phyloP scores from a whole-genome alignment of 2,888 invertebrate genomes.

The Drymonia ruficornis region DNA sequence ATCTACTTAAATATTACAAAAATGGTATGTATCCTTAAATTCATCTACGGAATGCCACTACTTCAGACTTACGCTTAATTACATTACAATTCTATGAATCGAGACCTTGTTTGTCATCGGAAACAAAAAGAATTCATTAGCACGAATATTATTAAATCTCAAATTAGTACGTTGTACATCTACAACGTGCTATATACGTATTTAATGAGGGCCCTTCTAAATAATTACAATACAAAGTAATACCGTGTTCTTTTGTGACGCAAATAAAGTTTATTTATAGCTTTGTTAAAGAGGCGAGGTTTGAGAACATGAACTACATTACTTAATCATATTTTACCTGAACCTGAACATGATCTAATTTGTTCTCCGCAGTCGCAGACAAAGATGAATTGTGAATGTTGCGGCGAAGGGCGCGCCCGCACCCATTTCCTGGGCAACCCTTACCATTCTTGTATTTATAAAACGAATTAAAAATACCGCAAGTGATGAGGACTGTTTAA shows the following conservation, averaged over 20 bases:
- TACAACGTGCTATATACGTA: too few species aligned
- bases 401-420: background rate
- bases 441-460: conserved; percentile 6
- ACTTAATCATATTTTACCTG: conserved; percentile 24
- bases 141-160: conserved; percentile 10
- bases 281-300: conserved; percentile 13
- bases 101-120: conserved; percentile 1
- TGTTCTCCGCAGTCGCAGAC: conserved; percentile 16
- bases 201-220: conserved; percentile 12
- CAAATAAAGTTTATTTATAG: conserved; percentile 24
- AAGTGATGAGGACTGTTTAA: too few species aligned
- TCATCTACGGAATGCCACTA: too few species aligned
- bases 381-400: conserved; percentile 30
- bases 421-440: conserved; percentile 5
- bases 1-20: too few species aligned
- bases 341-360: conserved; percentile 30
- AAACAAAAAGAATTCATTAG: conserved; percentile 15
- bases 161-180: background rate
- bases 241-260: conserved; percentile 17
- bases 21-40: too few species aligned
- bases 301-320: conserved; percentile 25
- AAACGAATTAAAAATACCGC: conserved; percentile 10
- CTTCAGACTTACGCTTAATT: too few species aligned
- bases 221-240: conserved; percentile 14
- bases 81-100: background rate